phyloP scores from a whole-genome alignment of 2,113 vertebrate species.

The Oreotrochilus melanogaster region DNA sequence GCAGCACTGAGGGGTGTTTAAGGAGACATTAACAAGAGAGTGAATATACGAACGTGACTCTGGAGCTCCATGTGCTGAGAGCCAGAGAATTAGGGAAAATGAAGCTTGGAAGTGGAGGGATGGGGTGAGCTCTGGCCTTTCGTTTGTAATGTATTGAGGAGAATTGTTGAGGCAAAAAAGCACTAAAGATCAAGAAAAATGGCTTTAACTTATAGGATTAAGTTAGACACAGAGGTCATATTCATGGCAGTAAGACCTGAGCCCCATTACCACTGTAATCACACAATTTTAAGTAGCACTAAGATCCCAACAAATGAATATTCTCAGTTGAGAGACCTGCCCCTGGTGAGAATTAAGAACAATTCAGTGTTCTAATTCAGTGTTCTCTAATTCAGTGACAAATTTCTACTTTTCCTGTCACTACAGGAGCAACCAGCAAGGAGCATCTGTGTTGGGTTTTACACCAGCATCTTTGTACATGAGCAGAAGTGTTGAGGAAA shows the following conservation, averaged over 20 bases:
- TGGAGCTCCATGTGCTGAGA: neutral
- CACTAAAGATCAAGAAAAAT: neutral
- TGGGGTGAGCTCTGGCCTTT: neutral
- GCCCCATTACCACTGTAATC: neutral
- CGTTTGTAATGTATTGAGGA: neutral
- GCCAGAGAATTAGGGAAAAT: neutral
- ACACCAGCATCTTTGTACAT: neutral
- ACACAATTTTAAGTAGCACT: neutral
- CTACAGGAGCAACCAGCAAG: neutral
- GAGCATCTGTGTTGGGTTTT: neutral
- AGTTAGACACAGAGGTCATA: neutral
- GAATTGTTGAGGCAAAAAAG: neutral
- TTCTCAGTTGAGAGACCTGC: neutral
- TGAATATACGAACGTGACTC: fast-evolving
- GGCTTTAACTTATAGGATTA: neutral
- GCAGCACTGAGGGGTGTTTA: neutral
- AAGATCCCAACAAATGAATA: neutral
- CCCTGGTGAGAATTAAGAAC: neutral
- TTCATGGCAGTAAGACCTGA: neutral
- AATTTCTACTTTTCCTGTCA: neutral
- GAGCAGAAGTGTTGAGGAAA: neutral
- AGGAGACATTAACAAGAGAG: neutral
- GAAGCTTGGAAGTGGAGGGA: neutral
- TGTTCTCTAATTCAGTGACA: neutral
- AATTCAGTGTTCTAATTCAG: too few species aligned